phyloP scores from a whole-genome alignment of 2,113 vertebrate genomes.

The Agapornis roseicollis region DNA sequence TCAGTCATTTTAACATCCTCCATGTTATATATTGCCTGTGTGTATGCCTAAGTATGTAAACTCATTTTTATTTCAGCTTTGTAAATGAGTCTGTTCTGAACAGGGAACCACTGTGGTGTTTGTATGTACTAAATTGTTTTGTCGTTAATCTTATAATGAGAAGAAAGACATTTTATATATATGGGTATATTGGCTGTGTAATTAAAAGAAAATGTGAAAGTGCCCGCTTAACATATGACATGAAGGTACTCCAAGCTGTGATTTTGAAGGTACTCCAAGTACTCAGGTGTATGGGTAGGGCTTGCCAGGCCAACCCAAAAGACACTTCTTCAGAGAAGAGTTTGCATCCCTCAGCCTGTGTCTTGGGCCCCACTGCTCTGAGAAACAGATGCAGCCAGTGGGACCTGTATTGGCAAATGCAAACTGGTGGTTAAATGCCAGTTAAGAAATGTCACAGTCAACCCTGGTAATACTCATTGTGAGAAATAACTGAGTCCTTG shows the following conservation, averaged over 20 bases:
- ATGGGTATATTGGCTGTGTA: neutral
- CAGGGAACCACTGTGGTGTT: neutral
- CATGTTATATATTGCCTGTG: neutral
- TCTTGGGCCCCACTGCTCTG: rapidly evolving
- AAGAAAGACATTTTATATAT: neutral
- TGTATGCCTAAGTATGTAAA: neutral
- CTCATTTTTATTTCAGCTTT: neutral
- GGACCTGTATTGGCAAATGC: neutral
- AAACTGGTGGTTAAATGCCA: neutral
- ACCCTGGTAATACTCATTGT: neutral
- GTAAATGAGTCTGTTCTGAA: neutral
- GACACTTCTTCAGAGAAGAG: neutral
- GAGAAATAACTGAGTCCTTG: neutral
- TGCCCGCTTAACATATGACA: neutral
- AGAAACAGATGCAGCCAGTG: neutral
- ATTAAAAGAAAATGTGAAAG: neutral
- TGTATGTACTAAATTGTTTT: neutral
- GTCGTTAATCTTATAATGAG: neutral
- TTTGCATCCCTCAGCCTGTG: neutral
- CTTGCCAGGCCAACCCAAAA: neutral
- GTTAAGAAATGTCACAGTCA: neutral
- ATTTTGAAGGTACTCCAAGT: neutral
- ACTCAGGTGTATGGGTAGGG: neutral
- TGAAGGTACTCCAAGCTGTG: neutral
- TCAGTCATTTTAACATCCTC: neutral